Conservation (phyloP, 2,888 invertebrate species). For the Acanthococcus lagerstroemiae region DNA sequence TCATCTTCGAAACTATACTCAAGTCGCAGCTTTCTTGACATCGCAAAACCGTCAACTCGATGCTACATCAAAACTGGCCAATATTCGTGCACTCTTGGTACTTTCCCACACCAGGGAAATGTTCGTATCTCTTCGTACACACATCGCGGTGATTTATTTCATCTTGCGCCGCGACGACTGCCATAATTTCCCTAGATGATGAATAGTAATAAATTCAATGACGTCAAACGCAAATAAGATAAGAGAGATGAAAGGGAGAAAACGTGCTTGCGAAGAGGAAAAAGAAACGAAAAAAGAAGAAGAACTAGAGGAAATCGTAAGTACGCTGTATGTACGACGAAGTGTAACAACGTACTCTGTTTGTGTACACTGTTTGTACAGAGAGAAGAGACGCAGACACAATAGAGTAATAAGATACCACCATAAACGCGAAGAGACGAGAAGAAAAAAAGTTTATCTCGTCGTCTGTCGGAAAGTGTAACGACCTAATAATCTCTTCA, state of each 20-base stretch:
- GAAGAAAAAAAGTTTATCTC: slow-evolving; percentile 5
- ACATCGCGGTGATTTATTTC: too few relatives aligned
- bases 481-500: slow-evolving; percentile 11
- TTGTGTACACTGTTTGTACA: too few relatives aligned
- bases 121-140: too few relatives aligned
- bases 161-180: too few relatives aligned
- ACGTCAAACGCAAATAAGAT: background rate
- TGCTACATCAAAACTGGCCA: too few relatives aligned
- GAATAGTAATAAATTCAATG: background rate
- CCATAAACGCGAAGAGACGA: background rate
- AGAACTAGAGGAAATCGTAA: background rate
- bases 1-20: too few relatives aligned
- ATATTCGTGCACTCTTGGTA: too few relatives aligned
- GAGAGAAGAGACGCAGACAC: background rate
- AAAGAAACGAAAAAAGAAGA: background rate
- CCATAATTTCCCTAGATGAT: background rate
- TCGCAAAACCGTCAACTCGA: too few relatives aligned
- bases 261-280: background rate
- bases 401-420: slow-evolving; percentile 4
- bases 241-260: background rate
- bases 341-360: too few relatives aligned
- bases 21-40: too few relatives aligned
- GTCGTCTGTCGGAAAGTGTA: slow-evolving; percentile 7
- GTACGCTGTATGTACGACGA: background rate
- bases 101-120: too few relatives aligned